Base-by-base conservation (phyloP, 2,797 vertebrate genomes). In the Eidolon dupreanum region DNA sequence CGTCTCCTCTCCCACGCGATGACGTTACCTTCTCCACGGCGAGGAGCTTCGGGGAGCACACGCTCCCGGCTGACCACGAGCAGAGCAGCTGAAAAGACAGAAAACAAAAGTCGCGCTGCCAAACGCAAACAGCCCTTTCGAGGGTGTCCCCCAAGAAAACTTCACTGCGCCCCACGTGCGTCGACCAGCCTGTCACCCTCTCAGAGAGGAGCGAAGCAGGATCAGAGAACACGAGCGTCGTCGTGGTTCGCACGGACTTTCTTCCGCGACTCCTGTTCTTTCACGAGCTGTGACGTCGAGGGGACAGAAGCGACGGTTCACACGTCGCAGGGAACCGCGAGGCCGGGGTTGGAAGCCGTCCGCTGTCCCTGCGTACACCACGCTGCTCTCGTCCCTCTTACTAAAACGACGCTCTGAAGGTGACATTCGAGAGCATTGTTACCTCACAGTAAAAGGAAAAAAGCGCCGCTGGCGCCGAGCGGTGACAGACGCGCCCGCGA, bases 341-440 rank as follows among this genome's bases (percentile, higher is more conserved):
- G 17, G 22, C 13, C 38, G 17, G 31, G 28, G 15, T 36, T 24
- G 28, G 15, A 49, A 24, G 33, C 1, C 0, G 8, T 41, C 46
- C 20, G 0, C 19, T 6, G 24, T 57, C 59, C 38, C 2, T 1
- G 15, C n/a, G n/a, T 13, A 38, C 24, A 22, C 20, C 7, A 0
- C 0, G 3, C 12, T 6, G 11, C 33, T 74, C 38, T 22, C 3
- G 49, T 13, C 28, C 33, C 31, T n/a, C n/a, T n/a, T n/a, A n/a
- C n/a, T n/a, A n/a, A n/a, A n/a, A n/a, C n/a, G n/a, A n/a, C n/a
- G n/a, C n/a, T 49, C 61, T 38, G 26, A 75, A 95, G 65, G 33
- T 31, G 41, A 92, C 26, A 53, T 90, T 71, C 71, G 38, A 74
- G 28, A 77, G 6, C 46, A 19, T 6, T 7, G 24, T 6, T 38